phyloP scores from a whole-genome alignment of 2,797 vertebrate genomes.

The Sebastes miniatus region DNA sequence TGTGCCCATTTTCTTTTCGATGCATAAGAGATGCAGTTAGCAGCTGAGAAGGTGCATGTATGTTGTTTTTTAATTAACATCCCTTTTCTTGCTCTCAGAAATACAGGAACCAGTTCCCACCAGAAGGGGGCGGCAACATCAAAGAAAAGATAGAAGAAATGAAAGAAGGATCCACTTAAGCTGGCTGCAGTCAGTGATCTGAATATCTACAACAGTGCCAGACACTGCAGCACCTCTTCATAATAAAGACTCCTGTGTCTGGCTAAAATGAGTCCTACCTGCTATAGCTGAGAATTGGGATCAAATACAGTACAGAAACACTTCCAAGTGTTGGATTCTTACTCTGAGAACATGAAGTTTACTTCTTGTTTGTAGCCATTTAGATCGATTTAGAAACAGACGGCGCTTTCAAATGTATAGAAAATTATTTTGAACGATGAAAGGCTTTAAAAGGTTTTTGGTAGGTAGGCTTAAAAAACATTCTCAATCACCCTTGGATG shows the following conservation, averaged over 20 bases:
- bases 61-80: background rate
- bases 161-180: background rate
- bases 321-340: background rate
- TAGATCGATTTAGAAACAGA: background rate
- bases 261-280: background rate
- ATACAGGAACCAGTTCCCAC: constrained; percentile 39
- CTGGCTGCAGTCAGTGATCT: background rate
- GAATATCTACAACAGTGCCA: background rate
- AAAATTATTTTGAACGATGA: background rate
- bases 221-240: background rate
- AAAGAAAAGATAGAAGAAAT: constrained; percentile 79
- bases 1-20: background rate
- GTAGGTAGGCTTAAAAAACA: background rate
- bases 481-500: background rate
- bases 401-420: background rate
- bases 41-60: background rate
- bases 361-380: background rate
- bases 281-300: background rate
- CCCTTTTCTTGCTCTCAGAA: constrained; percentile 36
- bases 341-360: background rate
- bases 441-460: background rate
- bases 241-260: background rate
- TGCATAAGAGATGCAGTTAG: background rate
- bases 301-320: background rate
- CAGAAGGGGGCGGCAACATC: constrained; percentile 72